Conservation (phyloP, 1,140 invertebrate genomes). For the Drosophila setifemur region DNA sequence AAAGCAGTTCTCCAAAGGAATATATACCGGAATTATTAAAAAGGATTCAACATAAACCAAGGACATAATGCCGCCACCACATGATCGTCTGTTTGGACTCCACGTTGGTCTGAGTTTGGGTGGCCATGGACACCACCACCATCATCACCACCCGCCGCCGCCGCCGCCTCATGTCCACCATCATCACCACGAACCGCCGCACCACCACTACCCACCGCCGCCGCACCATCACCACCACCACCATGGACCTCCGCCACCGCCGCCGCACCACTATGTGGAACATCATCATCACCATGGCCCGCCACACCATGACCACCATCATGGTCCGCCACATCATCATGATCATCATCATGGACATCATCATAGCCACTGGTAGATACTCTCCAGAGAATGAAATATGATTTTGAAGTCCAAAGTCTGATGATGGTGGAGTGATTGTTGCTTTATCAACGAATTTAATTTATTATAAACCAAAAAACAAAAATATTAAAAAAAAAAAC, state of each 20-base stretch:
- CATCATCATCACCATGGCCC: constrained; percentile 29
- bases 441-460: constrained; percentile 48
- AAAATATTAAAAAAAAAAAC: background rate
- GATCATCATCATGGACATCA: too few species aligned
- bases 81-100: constrained; percentile 63
- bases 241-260: constrained; percentile 39
- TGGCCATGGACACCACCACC: constrained; percentile 38
- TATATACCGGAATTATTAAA: constrained; percentile 1
- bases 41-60: background rate
- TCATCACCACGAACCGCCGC: constrained; percentile 42
- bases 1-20: constrained; percentile 32
- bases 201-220: constrained; percentile 19
- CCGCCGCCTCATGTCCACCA: constrained; percentile 42
- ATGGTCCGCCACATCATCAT: constrained; percentile 35
- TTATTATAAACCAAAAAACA: constrained; percentile 23
- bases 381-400: too few species aligned
- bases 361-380: too few species aligned
- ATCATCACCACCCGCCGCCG: constrained; percentile 41
- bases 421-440: constrained; percentile 6
- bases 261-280: constrained; percentile 15
- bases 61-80: constrained; percentile 55
- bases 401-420: background rate
- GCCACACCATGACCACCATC: constrained; percentile 40
- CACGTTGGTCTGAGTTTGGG: constrained; percentile 52
- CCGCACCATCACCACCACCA: constrained; percentile 38